Percentiles rank a stretch among this genome's conserved stretches.
Evolutionary conservation across 2,113 vertebrate genomes (phyloP).

Genomic region (Murina feae): DNA sequence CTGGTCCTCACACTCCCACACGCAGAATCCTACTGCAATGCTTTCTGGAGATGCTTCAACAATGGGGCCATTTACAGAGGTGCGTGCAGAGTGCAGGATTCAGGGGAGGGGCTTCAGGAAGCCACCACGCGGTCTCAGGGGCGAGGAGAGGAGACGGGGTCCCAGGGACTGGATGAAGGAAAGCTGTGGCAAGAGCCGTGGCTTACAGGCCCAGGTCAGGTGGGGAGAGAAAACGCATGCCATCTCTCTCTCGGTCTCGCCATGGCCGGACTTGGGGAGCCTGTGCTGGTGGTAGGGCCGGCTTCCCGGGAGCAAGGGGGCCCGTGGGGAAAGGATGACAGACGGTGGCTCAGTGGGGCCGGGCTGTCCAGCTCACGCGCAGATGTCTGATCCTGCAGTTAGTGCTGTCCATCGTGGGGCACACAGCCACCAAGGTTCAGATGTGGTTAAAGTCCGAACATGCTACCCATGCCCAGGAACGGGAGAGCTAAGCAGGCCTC

Average conservation of each 20-base stretch:
- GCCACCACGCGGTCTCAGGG: not conserved
- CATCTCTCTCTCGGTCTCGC: not conserved
- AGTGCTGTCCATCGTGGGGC: rapidly evolving
- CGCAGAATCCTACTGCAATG: not conserved
- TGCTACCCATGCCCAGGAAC: not conserved
- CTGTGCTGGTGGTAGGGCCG: not conserved
- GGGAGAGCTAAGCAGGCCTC: not conserved
- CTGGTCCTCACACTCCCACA: not conserved
- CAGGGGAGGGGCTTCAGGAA: not conserved
- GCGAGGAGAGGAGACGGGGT: rapidly evolving
- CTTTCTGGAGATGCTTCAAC: not conserved
- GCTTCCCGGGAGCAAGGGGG: not conserved
- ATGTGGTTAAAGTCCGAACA: no score
- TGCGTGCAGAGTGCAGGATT: not conserved
- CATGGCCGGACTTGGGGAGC: not conserved
- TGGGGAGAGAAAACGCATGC: not conserved
- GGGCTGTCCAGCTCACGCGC: rapidly evolving
- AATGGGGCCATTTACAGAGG: no score
- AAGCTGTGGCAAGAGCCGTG: not conserved
- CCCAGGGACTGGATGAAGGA: not conserved
- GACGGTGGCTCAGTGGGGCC: not conserved
- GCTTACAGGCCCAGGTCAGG: not conserved
- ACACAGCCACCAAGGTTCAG: not conserved
- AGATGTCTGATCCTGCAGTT: not conserved
- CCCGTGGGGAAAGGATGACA: not conserved